Evolutionary conservation across 2,888 invertebrate species (phyloP), one percentile per base, ranked within the genome.

Genomic region (Brachyptera risi): DNA sequence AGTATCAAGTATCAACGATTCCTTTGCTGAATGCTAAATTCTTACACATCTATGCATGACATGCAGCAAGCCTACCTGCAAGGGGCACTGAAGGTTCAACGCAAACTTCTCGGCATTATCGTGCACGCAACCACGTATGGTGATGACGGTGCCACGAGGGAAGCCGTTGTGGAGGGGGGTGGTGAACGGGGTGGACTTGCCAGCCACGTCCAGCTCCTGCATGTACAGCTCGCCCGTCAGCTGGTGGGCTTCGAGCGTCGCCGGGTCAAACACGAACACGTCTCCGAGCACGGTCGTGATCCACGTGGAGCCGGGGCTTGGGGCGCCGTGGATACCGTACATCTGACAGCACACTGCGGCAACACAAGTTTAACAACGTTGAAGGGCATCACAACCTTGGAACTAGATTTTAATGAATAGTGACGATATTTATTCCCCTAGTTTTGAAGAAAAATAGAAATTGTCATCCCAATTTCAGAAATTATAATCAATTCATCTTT

Each of bases 181-280:
- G 69, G 81, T 83, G 26, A 85, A 85, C 3, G 78, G 74, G 54
- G 85, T 81, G 68, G 83, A 82, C 71, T 87, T 87, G 1, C 88
- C 87, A 66, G 83, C 82, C 1, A 88, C 81, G 73, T 87, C 86
- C 70, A 86, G 82, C 71, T 86, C 85, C 72, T 88, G 85, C 23
- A 69, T 13, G 42, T 57, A 57, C 24, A 57, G 57, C 19, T 54
- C 23, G 5, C 72, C 69, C 0, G 60, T 23, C 13, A 67, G 66
- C 62, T 75, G 75, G 68, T 70, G 72, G 73, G 54, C 77, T 78
- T 86, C 80, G 70, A 83, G 73, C 72, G 82, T 76, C 68, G 79
- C 71, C n/a, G 88, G 85, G 76, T 92, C 90, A 78, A 89, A 90
- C 38, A 88, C 86, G 67, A 90, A 86, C 50, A 92, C 82, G 74